phyloP scores from a whole-genome alignment of 2,888 invertebrate species.

The Unio delphinus region DNA sequence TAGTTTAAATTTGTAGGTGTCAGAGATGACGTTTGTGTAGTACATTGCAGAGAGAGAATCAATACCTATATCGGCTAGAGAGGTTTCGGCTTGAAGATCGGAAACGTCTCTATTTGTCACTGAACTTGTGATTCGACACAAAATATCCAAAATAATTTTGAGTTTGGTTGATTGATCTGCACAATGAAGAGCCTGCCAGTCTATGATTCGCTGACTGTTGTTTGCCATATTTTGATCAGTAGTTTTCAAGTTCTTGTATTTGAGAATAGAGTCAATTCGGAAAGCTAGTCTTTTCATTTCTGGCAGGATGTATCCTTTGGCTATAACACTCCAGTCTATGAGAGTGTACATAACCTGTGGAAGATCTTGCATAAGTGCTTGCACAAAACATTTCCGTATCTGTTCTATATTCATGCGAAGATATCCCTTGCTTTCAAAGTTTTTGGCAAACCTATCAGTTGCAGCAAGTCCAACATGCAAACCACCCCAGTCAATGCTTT shows the following conservation, averaged over 20 bases:
- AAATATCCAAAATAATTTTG: no score
- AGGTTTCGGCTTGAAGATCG: background rate
- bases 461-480: no score
- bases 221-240: background rate
- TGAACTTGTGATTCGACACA: background rate
- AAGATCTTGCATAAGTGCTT: slow-evolving; percentile 3
- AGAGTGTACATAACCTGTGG: slow-evolving; percentile 9
- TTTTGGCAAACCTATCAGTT: no score
- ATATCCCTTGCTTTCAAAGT: no score
- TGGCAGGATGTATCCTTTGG: slow-evolving; percentile 7
- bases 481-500: no score
- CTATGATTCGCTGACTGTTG: background rate
- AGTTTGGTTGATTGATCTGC: background rate
- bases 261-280: background rate
- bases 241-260: background rate
- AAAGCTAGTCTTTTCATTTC: background rate
- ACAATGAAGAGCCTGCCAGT: background rate
- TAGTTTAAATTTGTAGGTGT: background rate
- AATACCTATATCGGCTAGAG: background rate
- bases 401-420: no score
- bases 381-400: no score
- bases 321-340: slow-evolving; percentile 7
- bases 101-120: background rate
- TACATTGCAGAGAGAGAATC: slow-evolving; percentile 1
- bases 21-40: background rate